Conservation (phyloP, 1,140 invertebrate genomes). For the Agraylea sexmaculata region DNA sequence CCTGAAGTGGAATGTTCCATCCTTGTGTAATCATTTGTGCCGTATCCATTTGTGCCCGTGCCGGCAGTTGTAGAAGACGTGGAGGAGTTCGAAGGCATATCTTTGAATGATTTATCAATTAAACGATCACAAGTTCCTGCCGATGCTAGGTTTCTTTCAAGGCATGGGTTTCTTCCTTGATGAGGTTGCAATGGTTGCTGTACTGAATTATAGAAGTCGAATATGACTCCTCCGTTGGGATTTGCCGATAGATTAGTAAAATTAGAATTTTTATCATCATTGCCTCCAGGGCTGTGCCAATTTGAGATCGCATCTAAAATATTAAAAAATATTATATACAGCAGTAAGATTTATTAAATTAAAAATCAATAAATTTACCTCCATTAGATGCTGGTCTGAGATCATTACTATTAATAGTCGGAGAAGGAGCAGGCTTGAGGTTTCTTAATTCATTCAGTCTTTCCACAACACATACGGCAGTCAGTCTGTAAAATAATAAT, state of each 20-base stretch:
- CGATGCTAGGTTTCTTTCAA: constrained; percentile 71
- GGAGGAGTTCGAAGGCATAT: constrained; percentile 25
- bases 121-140: constrained; percentile 48
- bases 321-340: too few species aligned
- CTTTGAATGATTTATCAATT: constrained; percentile 58
- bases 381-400: constrained; percentile 15
- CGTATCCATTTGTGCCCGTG: constrained; percentile 29
- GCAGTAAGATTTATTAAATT: constrained; percentile 6
- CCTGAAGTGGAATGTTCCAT: constrained; percentile 33
- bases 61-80: constrained; percentile 20
- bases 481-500: constrained; percentile 55
- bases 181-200: constrained; percentile 50
- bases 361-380: constrained; percentile 7
- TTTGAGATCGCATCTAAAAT: constrained; percentile 13
- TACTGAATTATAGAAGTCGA: constrained; percentile 11
- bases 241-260: constrained; percentile 6
- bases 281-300: constrained; percentile 16
- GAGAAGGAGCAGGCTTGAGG: constrained; percentile 32
- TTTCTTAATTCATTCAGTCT: constrained; percentile 64
- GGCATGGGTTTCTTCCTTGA: constrained; percentile 80
- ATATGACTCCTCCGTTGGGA: constrained; percentile 4
- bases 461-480: constrained; percentile 82
- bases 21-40: constrained; percentile 38
- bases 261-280: constrained; percentile 21
- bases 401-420: constrained; percentile 22